phyloP scores from a whole-genome alignment of 1,140 invertebrate species.

The Sinella curviseta region DNA sequence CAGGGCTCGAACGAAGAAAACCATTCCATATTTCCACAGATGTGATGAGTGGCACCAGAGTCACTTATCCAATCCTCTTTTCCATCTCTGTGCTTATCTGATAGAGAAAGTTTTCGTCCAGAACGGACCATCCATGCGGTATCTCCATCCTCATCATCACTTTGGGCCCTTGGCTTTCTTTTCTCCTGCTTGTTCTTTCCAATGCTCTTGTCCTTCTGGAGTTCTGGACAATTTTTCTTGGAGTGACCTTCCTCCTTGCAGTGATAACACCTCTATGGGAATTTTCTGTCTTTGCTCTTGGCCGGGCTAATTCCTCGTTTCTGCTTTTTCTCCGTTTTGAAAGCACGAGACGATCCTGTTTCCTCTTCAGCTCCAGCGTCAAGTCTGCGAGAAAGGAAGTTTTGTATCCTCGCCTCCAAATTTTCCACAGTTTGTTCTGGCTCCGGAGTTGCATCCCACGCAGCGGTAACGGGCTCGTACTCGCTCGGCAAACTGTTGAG shows the following conservation, averaged over 20 bases:
- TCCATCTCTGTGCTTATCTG: not conserved
- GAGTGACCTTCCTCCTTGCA: no score
- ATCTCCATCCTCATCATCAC: not conserved
- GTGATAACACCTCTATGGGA: no score
- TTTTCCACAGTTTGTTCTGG: not conserved
- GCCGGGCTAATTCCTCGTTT: not conserved
- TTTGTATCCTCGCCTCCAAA: not conserved
- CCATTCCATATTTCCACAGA: slow-evolving; percentile 32
- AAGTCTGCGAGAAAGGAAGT: not conserved
- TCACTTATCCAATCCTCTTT: slow-evolving; percentile 33
- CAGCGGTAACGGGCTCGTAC: not conserved
- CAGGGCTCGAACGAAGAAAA: slow-evolving; percentile 27
- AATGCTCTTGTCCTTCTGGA: no score
- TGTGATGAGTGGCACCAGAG: slow-evolving; percentile 31
- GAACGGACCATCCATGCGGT: not conserved
- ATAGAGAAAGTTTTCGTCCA: not conserved
- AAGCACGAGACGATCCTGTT: not conserved
- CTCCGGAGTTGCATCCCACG: not conserved
- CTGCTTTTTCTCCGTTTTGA: not conserved
- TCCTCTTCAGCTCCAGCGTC: not conserved
- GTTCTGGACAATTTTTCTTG: no score
- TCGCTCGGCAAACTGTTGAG: not conserved
- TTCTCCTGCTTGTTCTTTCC: no score
- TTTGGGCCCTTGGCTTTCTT: no score
- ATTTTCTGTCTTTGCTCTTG: no score